phyloP scores from a whole-genome alignment of 2,113 vertebrate genomes.

The Platanista minor region DNA sequence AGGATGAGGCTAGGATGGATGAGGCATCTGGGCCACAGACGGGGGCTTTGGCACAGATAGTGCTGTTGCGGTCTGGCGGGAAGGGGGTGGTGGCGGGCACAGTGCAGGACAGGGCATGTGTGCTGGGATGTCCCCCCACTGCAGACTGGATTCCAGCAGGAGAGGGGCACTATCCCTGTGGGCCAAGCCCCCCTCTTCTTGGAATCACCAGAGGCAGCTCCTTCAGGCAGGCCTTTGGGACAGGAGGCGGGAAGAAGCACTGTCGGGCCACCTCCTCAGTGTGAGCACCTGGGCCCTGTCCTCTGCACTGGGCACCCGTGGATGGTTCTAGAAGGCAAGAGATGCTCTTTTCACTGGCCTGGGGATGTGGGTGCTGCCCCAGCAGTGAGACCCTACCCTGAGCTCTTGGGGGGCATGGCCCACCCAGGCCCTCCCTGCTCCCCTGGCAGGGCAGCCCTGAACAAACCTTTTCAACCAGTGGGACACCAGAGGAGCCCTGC shows the following conservation, averaged over 20 bases:
- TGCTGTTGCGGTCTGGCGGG: fast-evolving
- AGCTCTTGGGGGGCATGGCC: background rate
- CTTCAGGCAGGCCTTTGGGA: too few species aligned
- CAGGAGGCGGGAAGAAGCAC: fast-evolving
- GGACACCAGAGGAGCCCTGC: background rate
- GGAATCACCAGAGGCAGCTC: background rate
- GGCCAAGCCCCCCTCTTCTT: background rate
- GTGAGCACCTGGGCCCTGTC: background rate
- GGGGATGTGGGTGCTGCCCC: background rate
- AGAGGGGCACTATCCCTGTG: too few species aligned
- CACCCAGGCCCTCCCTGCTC: background rate
- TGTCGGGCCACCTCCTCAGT: background rate
- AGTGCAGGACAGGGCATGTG: fast-evolving
- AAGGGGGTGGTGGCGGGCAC: too few species aligned
- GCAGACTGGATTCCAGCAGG: background rate
- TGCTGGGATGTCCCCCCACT: background rate
- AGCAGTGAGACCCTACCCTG: background rate
- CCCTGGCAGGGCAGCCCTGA: background rate
- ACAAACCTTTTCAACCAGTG: background rate
- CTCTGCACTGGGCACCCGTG: background rate
- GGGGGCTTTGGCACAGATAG: background rate
- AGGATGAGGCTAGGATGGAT: background rate
- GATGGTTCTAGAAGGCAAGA: background rate
- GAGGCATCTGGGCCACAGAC: background rate
- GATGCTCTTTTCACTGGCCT: background rate